Base-by-base conservation (phyloP, 2,888 invertebrate species). In the Priocnemis perturbator region DNA sequence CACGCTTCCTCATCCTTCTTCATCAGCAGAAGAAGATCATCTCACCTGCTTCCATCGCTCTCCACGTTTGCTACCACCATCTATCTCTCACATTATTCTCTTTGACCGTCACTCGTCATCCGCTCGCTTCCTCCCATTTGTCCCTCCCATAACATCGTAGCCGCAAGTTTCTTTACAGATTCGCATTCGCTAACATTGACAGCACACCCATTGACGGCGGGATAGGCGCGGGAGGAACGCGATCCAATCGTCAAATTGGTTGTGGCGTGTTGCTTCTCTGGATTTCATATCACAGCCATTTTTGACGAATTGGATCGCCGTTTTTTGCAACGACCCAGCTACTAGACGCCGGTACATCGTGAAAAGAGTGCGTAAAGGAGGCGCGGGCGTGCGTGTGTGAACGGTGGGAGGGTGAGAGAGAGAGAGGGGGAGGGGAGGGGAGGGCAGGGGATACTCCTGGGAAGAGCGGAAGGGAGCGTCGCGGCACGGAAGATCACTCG, bases 201-300 rank as follows among this genome's bases (percentile, higher is more conserved):
- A 60, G 52, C 26, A 37, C 37, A n/a, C n/a, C n/a, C n/a, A n/a
- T n/a, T 9, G 37, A 37, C 11, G 44, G 20, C 7, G 15, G 14
- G 48, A 26, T 44, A 62, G 21, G 61, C 45, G 53, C 47, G 45
- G 63, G 59, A 65, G 61, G 63, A 81, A 80, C 80, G 68, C 78
- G 81, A 81, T 79, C 81, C 91, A 90, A 91, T 93, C 93, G 95
- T 94, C 93, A 94, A 95, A 93, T 92, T 94, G 93, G 92, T 91
- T 94, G 95, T 94, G 95, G 91, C 91, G 91, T 94, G 94, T 93
- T 88, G 87, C 82, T 71, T 72, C 79, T 84, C 83, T 86, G 83
- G 77, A 81, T 81, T 84, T 90, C 95, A 94, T 95, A 95, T 95
- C 96, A 96, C 96, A 96, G 96, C 96, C 96, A 95, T 95, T 95